Evolutionary conservation across 2,113 vertebrate species (phyloP).

Genomic region (Crotalus viridis): DNA sequence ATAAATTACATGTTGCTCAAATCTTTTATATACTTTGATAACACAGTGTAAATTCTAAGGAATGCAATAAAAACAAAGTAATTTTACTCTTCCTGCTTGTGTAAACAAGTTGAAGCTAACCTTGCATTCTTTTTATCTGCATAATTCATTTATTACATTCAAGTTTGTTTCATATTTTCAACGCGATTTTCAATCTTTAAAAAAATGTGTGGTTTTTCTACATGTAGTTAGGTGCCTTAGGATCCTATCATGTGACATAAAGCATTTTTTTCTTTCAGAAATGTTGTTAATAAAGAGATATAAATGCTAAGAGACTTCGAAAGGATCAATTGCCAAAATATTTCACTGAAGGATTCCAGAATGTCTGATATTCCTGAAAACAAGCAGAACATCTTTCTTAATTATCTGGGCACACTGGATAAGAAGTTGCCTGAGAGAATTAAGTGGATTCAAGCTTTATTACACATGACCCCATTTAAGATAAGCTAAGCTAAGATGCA

Average conservation of each 20-base stretch:
- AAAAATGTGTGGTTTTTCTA: neutral
- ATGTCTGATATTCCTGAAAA: neutral
- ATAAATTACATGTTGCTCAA: neutral
- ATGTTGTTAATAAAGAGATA: neutral
- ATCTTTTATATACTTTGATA: neutral
- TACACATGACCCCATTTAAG: neutral
- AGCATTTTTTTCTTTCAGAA: neutral
- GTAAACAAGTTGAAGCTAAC: neutral
- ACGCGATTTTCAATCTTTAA: neutral
- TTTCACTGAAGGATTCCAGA: neutral
- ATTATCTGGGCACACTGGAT: neutral
- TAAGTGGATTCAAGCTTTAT: neutral
- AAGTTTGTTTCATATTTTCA: neutral
- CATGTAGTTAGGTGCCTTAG: neutral
- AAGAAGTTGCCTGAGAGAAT: neutral
- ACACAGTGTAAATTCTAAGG: neutral
- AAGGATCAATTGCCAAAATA: neutral
- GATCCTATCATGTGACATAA: neutral
- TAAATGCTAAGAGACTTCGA: neutral
- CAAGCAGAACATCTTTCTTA: neutral
- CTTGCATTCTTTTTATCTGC: neutral
- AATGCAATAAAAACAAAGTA: neutral
- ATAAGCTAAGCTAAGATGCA: neutral
- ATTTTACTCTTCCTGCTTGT: constrained; percentile 1
- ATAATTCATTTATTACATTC: neutral